These are phyloP conservation scores for Myathropa florea DNA, from an alignment of 2,888 invertebrate species.

Conservation along the genomic window DNA sequence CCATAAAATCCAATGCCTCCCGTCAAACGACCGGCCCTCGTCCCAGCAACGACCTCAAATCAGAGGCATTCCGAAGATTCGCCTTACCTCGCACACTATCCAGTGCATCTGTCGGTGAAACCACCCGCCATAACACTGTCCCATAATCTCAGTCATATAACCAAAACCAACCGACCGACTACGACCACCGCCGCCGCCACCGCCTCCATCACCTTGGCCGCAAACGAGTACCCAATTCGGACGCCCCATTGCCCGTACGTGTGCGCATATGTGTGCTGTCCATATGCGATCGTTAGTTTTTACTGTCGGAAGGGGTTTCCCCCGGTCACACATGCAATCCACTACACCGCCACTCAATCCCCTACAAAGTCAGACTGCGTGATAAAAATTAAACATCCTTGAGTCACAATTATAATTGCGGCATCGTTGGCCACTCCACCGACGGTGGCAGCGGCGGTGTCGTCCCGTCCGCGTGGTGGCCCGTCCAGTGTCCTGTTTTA, in stretches of 20 bases:
- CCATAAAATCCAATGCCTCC: not conserved
- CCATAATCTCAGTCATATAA: slow-evolving; percentile 18
- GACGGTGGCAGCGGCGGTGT: too few species aligned
- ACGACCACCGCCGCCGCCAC: not conserved
- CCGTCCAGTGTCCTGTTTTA: slow-evolving; percentile 48
- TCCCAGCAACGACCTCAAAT: not conserved
- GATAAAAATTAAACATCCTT: slow-evolving; percentile 68
- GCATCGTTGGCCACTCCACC: slow-evolving; percentile 43
- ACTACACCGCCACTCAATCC: slow-evolving; percentile 41
- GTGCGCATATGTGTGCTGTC: not conserved
- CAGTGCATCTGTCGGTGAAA: not conserved
- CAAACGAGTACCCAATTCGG: not conserved
- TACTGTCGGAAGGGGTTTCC: slow-evolving; percentile 50
- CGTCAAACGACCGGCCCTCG: not conserved
- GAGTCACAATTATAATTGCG: slow-evolving; percentile 66
- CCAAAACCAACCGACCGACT: not conserved
- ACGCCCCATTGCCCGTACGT: not conserved
- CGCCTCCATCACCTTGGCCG: not conserved
- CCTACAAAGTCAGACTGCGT: slow-evolving; percentile 50
- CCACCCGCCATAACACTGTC: slow-evolving; percentile 40
- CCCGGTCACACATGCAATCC: slow-evolving; percentile 32
- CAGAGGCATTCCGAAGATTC: not conserved
- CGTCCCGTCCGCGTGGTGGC: too few species aligned
- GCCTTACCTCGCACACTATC: not conserved
- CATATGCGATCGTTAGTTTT: slow-evolving; percentile 60